Conservation (phyloP, 2,113 vertebrate genomes). For the Coryphaenoides rupestris region DNA sequence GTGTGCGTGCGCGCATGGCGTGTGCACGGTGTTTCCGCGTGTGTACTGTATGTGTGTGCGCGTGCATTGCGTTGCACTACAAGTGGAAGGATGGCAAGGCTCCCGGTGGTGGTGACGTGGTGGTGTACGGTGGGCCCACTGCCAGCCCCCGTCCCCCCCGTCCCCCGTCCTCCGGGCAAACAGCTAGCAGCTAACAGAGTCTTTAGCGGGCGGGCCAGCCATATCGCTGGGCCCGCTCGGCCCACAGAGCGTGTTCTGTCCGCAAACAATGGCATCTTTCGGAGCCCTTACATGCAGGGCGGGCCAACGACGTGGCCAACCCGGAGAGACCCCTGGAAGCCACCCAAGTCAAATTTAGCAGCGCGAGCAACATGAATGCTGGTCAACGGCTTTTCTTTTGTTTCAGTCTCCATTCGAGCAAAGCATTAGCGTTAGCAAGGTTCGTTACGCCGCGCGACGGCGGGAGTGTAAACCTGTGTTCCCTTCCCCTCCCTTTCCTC, state of each 20-base stretch:
- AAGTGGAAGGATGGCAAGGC: background rate
- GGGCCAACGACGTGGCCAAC: constrained; percentile 20
- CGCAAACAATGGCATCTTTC: constrained; percentile 41
- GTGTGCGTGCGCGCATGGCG: no score
- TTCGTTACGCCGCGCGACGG: no score
- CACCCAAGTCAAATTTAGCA: constrained; percentile 38
- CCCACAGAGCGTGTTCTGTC: constrained; percentile 47
- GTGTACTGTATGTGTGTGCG: no score
- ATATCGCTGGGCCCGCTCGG: constrained; percentile 31
- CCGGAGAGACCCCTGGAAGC: constrained; percentile 16
- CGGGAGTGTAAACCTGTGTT: no score
- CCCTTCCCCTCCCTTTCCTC: no score
- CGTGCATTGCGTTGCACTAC: no score
- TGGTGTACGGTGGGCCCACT: constrained; percentile 35
- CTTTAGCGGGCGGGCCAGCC: constrained; percentile 32
- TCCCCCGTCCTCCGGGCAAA: no score
- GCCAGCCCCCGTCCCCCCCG: constrained; percentile 32
- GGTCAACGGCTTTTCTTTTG: constrained; percentile 16
- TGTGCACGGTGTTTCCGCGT: no score
- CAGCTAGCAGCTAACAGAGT: no score
- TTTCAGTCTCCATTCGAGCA: background rate
- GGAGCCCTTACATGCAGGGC: constrained; percentile 26
- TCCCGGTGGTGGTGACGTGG: constrained; percentile 26
- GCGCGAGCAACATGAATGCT: constrained; percentile 30
- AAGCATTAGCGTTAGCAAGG: no score